Evolutionary conservation across 2,888 invertebrate species (phyloP).

Genomic region (Mythimna loreyi): DNA sequence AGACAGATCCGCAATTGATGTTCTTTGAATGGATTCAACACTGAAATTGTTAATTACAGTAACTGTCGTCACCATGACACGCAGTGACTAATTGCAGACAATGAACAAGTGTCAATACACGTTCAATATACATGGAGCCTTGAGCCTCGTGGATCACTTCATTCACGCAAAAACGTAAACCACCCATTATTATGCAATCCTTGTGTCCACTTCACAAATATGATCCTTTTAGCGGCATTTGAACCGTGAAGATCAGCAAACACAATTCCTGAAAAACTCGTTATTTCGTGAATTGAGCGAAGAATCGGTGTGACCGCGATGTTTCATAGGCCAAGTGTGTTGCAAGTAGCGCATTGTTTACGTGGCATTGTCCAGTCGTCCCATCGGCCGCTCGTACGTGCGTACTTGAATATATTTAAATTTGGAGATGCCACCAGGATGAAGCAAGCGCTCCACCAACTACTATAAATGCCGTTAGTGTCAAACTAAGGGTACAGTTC

Average conservation of each 20-base stretch:
- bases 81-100: slow-evolving; percentile 25
- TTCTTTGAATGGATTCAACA: background rate
- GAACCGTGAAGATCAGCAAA: slow-evolving; percentile 72
- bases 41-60: background rate
- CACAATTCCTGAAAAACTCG: slow-evolving; percentile 72
- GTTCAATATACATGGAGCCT: slow-evolving; percentile 45
- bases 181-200: slow-evolving; percentile 51
- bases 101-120: slow-evolving; percentile 37
- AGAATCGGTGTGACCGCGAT: slow-evolving; percentile 83
- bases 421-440: slow-evolving; percentile 90
- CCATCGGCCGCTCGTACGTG: slow-evolving; percentile 86
- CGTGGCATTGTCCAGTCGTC: slow-evolving; percentile 87
- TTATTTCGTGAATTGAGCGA: slow-evolving; percentile 73
- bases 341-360: slow-evolving; percentile 88
- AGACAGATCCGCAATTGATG: background rate
- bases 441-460: slow-evolving; percentile 82
- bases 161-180: slow-evolving; percentile 49
- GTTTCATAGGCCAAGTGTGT: slow-evolving; percentile 81
- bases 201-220: slow-evolving; percentile 63
- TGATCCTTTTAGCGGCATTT: slow-evolving; percentile 60
- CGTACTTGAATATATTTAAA: slow-evolving; percentile 91
- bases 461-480: slow-evolving; percentile 85
- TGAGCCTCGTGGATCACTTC: slow-evolving; percentile 59
- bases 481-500: slow-evolving; percentile 85
- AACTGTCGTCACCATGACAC: background rate